These are phyloP conservation scores for Latheticus oryzae DNA, from an alignment of 2,888 invertebrate genomes.

Conservation along the genomic window DNA sequence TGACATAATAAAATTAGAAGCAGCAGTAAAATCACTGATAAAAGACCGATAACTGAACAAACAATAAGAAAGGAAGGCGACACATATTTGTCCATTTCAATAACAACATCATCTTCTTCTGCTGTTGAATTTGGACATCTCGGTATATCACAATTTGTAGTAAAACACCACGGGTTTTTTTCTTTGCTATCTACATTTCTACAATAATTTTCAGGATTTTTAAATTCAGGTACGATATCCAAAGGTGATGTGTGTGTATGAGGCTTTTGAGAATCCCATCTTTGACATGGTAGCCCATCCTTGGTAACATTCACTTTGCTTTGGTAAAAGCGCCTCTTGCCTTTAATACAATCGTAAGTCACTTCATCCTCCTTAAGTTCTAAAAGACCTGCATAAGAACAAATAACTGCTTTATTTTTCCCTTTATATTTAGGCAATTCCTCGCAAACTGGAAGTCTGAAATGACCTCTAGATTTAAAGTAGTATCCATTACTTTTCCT, in stretches of 20 bases:
- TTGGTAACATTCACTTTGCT: slow-evolving; percentile 88
- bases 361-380: slow-evolving; percentile 84
- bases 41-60: slow-evolving; percentile 78
- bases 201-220: slow-evolving; percentile 90
- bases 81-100: slow-evolving; percentile 82
- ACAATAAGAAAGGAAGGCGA: slow-evolving; percentile 84
- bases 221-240: slow-evolving; percentile 89
- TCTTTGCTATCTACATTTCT: slow-evolving; percentile 96
- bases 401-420: slow-evolving; percentile 74
- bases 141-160: slow-evolving; percentile 90
- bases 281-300: slow-evolving; percentile 86
- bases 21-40: slow-evolving; percentile 76
- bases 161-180: slow-evolving; percentile 94
- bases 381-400: slow-evolving; percentile 87
- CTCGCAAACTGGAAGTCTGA: slow-evolving; percentile 88
- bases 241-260: slow-evolving; percentile 91
- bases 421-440: slow-evolving; percentile 78
- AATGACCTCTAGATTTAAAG: slow-evolving; percentile 86
- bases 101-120: slow-evolving; percentile 71
- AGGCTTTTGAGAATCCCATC: slow-evolving; percentile 89
- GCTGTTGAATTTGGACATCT: slow-evolving; percentile 81
- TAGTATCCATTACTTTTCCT: slow-evolving; percentile 83
- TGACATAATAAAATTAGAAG: slow-evolving; percentile 80
- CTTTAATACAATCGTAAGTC: slow-evolving; percentile 87
- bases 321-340: slow-evolving; percentile 90